Base-by-base conservation (phyloP, 1,140 invertebrate species). In the Lepidostoma basale region DNA sequence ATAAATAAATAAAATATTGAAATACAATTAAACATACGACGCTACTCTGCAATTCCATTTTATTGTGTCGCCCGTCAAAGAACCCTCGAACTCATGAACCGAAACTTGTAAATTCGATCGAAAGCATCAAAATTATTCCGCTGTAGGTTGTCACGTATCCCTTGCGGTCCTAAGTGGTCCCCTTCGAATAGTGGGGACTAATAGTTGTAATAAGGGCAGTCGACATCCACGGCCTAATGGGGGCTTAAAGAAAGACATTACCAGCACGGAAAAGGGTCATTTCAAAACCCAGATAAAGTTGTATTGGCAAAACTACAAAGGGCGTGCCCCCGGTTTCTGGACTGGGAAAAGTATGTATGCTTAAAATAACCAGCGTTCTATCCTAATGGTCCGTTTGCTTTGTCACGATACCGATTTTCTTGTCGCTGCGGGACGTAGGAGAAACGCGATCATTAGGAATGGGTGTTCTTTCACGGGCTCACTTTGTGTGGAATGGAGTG, bases 361-460 rank as follows among this genome's bases (percentile, higher is more conserved):
- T 56, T 30, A 56, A 56, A 56, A 56, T 56, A 56, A 56, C 25
- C 20, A 33, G 28, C 52, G 26, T 33, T 56, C 26, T 56, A 8
- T 56, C 26, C 52, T 56, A 56, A 56, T 33, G 52, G 52, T 56
- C 52, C 52, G 52, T 33, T 56, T 56, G 52, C 52, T 36, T 56
- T 56, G 52, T 56, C 52, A 56, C 52, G 52, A 56, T 6, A 56
- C 28, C 52, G 52, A 56, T 56, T 56, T 56, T 33, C 52, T 56
- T 14, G 26, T 30, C 14, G 16, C 52, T 30, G 10, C 2, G 52
- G 36, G 36, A 3, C 14, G 10, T 18, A 10, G 9, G 14, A 33
- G 52, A 23, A 56, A 56, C 52, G 52, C 52, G 52, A 56, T 33
- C 14, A n/a, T 56, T 56, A 56, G 36, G 26, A 12, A 30, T 20